Evolutionary conservation across 2,888 invertebrate genomes (phyloP).

Genomic region (Drosophila tanythrix): DNA sequence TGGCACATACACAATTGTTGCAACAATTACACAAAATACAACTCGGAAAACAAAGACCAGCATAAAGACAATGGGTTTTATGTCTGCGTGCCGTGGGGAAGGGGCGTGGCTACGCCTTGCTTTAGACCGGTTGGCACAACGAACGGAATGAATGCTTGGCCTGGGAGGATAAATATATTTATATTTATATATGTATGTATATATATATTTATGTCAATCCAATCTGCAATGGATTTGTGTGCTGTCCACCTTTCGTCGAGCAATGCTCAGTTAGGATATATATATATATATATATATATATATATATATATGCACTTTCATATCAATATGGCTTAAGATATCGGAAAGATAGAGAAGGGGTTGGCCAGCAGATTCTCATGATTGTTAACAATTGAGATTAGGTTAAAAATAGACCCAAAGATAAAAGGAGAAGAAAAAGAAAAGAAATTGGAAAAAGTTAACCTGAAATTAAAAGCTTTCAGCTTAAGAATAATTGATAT

Average conservation of each 20-base stretch:
- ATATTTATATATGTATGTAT: background rate
- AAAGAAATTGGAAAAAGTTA: background rate
- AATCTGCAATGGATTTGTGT: constrained; percentile 10
- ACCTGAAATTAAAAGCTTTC: background rate
- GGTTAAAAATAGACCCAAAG: background rate
- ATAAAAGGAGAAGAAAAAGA: background rate
- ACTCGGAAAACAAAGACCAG: constrained; percentile 50
- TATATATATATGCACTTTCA: constrained; percentile 5
- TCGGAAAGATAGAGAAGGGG: background rate
- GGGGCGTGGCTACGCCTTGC: constrained; percentile 29
- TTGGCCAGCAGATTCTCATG: background rate
- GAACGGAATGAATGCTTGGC: constrained; percentile 19
- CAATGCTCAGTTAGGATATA: background rate
- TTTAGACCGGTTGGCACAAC: constrained; percentile 18
- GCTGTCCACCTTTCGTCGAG: constrained; percentile 3
- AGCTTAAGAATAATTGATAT: background rate
- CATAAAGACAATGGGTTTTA: constrained; percentile 39
- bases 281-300: background rate
- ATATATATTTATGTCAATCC: background rate
- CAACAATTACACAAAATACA: constrained; percentile 76
- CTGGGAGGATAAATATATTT: background rate
- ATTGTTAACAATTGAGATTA: background rate
- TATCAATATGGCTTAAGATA: constrained; percentile 9
- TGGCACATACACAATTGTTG: constrained; percentile 67
- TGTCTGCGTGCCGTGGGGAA: background rate